Evolutionary conservation across 2,888 invertebrate genomes (phyloP).

Genomic region (Dorcus hopei): DNA sequence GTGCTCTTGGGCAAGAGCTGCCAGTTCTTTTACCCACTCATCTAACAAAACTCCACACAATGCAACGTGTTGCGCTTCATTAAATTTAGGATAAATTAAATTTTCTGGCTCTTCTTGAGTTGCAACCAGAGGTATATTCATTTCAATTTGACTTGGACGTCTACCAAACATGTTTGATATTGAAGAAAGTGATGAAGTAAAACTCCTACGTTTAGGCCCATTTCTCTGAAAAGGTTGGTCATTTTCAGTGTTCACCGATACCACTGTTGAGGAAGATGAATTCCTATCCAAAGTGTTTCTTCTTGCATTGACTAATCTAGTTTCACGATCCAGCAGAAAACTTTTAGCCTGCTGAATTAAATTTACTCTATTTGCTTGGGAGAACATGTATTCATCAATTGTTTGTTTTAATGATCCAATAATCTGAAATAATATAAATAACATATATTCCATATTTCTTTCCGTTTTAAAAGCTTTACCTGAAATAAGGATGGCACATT

Average conservation of each 20-base stretch:
- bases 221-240: constrained; percentile 58
- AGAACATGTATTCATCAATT: constrained; percentile 73
- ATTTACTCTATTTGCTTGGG: constrained; percentile 58
- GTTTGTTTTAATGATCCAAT: constrained; percentile 79
- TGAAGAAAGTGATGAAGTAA: constrained; percentile 71
- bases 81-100: constrained; percentile 44
- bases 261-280: constrained; percentile 27
- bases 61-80: constrained; percentile 60
- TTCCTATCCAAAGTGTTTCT: constrained; percentile 56
- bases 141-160: constrained; percentile 53
- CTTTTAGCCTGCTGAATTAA: constrained; percentile 75
- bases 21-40: constrained; percentile 94
- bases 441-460: neutral
- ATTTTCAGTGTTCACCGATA: constrained; percentile 16
- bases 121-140: constrained; percentile 32
- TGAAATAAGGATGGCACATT: constrained; percentile 88
- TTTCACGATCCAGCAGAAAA: constrained; percentile 76
- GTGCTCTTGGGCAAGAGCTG: constrained; percentile 93
- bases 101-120: constrained; percentile 36
- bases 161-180: constrained; percentile 62
- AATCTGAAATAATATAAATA: constrained; percentile 52
- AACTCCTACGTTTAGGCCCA: constrained; percentile 71
- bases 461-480: constrained; percentile 51
- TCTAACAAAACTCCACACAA: constrained; percentile 86
- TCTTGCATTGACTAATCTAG: constrained; percentile 68